phyloP scores from a whole-genome alignment of 2,888 invertebrate species.

The Syrista parreyssii region DNA sequence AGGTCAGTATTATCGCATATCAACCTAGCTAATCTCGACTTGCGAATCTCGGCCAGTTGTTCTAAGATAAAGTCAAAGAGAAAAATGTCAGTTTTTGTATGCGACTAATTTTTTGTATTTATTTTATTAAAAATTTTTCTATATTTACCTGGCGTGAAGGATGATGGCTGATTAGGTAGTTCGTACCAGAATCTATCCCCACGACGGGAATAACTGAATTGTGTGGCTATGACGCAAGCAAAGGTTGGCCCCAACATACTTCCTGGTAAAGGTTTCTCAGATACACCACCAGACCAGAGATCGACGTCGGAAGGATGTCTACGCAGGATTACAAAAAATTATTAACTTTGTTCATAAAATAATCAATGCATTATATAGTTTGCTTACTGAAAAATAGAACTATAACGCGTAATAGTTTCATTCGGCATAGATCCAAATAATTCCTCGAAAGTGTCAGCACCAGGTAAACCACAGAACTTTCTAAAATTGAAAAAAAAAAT shows the following conservation, averaged over 20 bases:
- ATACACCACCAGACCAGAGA: constrained; percentile 94
- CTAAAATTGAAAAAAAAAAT: constrained; percentile 58
- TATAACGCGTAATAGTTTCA: constrained; percentile 84
- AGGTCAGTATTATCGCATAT: constrained; percentile 94
- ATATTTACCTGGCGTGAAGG: constrained; percentile 77
- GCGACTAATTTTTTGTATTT: not conserved
- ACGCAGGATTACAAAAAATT: constrained; percentile 26
- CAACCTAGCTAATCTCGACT: constrained; percentile 82
- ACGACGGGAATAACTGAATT: constrained; percentile 88
- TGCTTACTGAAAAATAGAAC: constrained; percentile 83
- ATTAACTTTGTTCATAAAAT: not conserved
- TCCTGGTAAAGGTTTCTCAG: constrained; percentile 89
- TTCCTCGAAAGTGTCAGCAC: constrained; percentile 81
- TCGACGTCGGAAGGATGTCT: constrained; percentile 92
- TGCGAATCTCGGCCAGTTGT: constrained; percentile 85
- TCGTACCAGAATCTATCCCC: constrained; percentile 97
- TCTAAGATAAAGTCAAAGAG: constrained; percentile 65
- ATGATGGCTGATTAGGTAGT: constrained; percentile 89
- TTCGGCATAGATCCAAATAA: constrained; percentile 90
- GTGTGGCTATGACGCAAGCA: constrained; percentile 92
- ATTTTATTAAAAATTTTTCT: not conserved
- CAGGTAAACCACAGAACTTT: constrained; percentile 88
- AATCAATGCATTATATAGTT: constrained; percentile 18
- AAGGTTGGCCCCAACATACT: constrained; percentile 95
- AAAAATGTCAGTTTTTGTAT: not conserved